phyloP scores from a whole-genome alignment of 2,888 invertebrate species.

The Arge pagana region DNA sequence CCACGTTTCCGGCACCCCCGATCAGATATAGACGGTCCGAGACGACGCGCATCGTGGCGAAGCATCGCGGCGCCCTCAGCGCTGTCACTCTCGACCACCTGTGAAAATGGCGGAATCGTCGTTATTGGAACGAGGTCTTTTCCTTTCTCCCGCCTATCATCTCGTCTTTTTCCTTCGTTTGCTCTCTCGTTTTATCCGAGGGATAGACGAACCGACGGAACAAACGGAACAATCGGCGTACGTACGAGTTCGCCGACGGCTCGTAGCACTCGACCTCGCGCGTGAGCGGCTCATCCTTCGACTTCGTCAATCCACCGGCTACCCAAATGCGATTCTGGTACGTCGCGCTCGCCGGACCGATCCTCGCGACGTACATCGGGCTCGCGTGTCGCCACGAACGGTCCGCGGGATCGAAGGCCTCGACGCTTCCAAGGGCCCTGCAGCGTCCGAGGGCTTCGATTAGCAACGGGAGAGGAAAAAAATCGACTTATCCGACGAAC shows the following conservation, averaged over 20 bases:
- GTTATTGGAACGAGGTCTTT: slow-evolving; percentile 14
- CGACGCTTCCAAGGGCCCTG: slow-evolving; percentile 67
- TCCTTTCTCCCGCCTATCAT: no score
- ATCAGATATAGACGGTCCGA: slow-evolving; percentile 66
- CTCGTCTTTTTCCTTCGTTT: no score
- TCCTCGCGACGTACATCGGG: slow-evolving; percentile 64
- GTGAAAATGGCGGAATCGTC: slow-evolving; percentile 11
- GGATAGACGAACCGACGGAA: slow-evolving; percentile 44
- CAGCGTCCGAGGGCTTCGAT: no score
- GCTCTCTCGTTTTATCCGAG: background rate
- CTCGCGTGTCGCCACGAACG: slow-evolving; percentile 66
- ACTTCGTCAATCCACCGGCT: slow-evolving; percentile 72
- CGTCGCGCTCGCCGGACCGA: slow-evolving; percentile 67
- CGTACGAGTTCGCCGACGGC: slow-evolving; percentile 65
- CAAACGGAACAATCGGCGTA: slow-evolving; percentile 63
- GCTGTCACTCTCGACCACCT: slow-evolving; percentile 45
- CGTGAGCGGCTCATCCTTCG: slow-evolving; percentile 63
- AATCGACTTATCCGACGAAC: no score
- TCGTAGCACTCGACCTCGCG: slow-evolving; percentile 70
- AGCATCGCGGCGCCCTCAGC: slow-evolving; percentile 48
- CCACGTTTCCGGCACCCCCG: slow-evolving; percentile 68
- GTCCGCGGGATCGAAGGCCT: slow-evolving; percentile 64
- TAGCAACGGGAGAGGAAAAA: no score
- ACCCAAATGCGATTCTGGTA: slow-evolving; percentile 73
- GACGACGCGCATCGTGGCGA: slow-evolving; percentile 46